Conservation (phyloP, 1,140 invertebrate genomes). For the Drosophila nigrodunni region DNA sequence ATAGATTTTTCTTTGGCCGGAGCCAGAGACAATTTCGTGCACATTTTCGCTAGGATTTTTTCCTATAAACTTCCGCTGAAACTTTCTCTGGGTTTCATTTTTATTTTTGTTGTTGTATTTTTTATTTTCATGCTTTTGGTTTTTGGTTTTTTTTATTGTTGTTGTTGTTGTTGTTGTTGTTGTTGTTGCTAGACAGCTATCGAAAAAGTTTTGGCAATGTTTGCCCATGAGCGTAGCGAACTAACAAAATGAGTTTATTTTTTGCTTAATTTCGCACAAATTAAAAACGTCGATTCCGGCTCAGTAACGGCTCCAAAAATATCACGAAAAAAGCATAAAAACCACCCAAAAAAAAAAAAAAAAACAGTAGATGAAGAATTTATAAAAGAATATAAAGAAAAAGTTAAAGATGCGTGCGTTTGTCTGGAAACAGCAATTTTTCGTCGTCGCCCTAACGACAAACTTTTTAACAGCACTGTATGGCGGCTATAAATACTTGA, state of each 20-base stretch:
- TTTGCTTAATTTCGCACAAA: slow-evolving; percentile 83
- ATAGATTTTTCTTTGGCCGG: slow-evolving; percentile 49
- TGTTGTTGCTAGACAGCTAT: slow-evolving; percentile 69
- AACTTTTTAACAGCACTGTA: slow-evolving; percentile 62
- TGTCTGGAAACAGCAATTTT: slow-evolving; percentile 65
- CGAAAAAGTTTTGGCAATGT: slow-evolving; percentile 76
- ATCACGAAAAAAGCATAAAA: slow-evolving; percentile 2
- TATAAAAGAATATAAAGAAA: slow-evolving; percentile 16
- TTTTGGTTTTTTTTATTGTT: slow-evolving; percentile 28
- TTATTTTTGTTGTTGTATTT: slow-evolving; percentile 14
- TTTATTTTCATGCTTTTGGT: slow-evolving; percentile 28
- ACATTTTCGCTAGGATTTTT: slow-evolving; percentile 39
- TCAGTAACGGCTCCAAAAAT: slow-evolving; percentile 47
- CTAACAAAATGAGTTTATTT: slow-evolving; percentile 80
- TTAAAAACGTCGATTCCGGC: slow-evolving; percentile 70
- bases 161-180: no score
- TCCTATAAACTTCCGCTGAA: slow-evolving; percentile 21
- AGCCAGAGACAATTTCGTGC: slow-evolving; percentile 54
- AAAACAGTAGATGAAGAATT: neutral
- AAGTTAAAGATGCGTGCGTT: slow-evolving; percentile 36
- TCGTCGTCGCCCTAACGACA: slow-evolving; percentile 22
- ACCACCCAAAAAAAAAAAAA: slow-evolving; percentile 44
- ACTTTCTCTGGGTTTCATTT: slow-evolving; percentile 22
- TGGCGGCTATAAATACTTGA: slow-evolving; percentile 59
- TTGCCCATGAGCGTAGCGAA: slow-evolving; percentile 64